These are phyloP conservation scores for Pantelozetes paolii DNA, from an alignment of 2,888 invertebrate species.

Conservation along the genomic window DNA sequence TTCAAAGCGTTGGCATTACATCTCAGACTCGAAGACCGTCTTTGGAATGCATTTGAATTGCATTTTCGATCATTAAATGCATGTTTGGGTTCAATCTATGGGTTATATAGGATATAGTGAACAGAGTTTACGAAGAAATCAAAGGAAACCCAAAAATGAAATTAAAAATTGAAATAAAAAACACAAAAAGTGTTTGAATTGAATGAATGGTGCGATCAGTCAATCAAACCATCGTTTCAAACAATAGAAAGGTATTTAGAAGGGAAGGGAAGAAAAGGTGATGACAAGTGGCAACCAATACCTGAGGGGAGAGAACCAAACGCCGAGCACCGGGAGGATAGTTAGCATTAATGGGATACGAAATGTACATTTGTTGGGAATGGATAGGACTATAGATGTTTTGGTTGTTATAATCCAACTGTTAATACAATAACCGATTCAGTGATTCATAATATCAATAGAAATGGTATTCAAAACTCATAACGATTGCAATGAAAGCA, in stretches of 20 bases:
- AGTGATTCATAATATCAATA: too few relatives aligned
- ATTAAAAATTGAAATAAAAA: neutral
- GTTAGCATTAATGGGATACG: constrained; percentile 24
- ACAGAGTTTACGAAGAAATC: neutral
- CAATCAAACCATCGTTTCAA: neutral
- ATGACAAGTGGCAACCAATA: neutral
- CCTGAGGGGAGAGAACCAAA: constrained; percentile 22
- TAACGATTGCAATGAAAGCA: too few relatives aligned
- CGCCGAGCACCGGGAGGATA: constrained; percentile 13
- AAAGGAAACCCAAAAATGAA: neutral
- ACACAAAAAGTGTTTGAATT: neutral
- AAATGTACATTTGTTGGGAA: constrained; percentile 6
- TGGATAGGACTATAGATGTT: neutral
- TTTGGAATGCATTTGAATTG: constrained; percentile 12
- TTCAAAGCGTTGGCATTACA: constrained; percentile 3
- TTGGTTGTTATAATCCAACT: constrained; percentile 8
- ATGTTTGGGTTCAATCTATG: constrained; percentile 16
- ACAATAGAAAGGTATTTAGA: neutral
- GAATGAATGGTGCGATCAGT: neutral
- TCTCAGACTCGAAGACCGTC: constrained; percentile 7
- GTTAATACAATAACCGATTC: neutral
- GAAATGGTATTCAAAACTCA: too few relatives aligned
- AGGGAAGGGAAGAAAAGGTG: neutral
- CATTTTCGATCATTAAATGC: neutral
- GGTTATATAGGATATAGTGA: neutral